Conservation (phyloP, 2,888 invertebrate species). For the Agonum fuliginosum region DNA sequence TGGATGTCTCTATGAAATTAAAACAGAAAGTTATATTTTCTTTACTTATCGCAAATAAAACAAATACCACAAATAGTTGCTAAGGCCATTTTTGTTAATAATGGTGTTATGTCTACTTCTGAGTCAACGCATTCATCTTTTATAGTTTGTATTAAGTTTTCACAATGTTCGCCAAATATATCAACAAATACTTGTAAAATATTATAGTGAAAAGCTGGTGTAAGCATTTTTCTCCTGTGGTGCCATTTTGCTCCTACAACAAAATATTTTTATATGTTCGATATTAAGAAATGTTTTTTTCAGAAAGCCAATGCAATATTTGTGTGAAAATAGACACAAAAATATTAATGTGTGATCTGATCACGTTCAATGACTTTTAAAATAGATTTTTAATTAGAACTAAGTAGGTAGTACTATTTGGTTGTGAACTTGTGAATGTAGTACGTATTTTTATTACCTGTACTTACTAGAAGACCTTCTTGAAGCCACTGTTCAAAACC, state of each 20-base stretch:
- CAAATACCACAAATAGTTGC: conserved; percentile 17
- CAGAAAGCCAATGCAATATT: too few species aligned
- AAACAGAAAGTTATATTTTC: too few species aligned
- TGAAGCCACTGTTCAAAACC: conserved; percentile 64
- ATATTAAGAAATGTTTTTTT: too few species aligned
- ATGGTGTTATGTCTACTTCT: neutral
- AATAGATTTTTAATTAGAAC: too few species aligned
- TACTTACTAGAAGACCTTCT: conserved; percentile 65
- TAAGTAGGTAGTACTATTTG: too few species aligned
- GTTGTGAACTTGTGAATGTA: too few species aligned
- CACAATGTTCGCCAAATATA: conserved; percentile 67
- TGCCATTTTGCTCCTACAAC: conserved; percentile 65
- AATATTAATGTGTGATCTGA: too few species aligned
- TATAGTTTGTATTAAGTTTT: conserved; percentile 67
- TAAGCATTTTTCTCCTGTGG: conserved; percentile 65
- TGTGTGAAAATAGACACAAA: too few species aligned
- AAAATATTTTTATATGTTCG: too few species aligned
- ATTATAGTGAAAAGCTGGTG: conserved; percentile 68
- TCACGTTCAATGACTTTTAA: too few species aligned
- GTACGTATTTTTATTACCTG: conserved; percentile 66
- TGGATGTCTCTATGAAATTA: conserved; percentile 77
- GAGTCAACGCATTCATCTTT: neutral
- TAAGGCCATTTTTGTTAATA: neutral
- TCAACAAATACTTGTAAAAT: conserved; percentile 66
- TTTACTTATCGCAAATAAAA: too few species aligned